These are phyloP conservation scores for Apantesis nais DNA, from an alignment of 2,888 invertebrate species.

Conservation along the genomic window DNA sequence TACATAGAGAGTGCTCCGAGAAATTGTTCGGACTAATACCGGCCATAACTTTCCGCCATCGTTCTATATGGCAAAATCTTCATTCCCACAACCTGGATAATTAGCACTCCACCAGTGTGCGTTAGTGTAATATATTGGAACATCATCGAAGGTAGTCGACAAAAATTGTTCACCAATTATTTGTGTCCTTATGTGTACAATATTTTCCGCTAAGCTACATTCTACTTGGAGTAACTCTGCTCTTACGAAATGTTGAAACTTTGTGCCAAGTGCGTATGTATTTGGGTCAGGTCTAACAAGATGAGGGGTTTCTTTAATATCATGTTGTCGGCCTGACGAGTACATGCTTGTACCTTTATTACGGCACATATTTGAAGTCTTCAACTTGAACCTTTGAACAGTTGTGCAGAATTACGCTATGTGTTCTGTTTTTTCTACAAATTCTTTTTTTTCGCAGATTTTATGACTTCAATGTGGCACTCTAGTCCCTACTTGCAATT, in stretches of 20 bases:
- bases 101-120: too few relatives aligned
- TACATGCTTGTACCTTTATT: conserved; percentile 25
- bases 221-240: conserved; percentile 30
- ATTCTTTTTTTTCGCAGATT: not conserved
- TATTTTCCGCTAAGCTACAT: conserved; percentile 22
- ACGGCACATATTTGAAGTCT: conserved; percentile 22
- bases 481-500: too few relatives aligned
- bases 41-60: too few relatives aligned
- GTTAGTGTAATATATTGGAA: not conserved
- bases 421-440: not conserved
- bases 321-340: conserved; percentile 35
- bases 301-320: conserved; percentile 44
- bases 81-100: too few relatives aligned
- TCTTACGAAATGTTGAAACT: conserved; percentile 42
- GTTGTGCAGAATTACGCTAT: conserved; percentile 14
- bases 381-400: conserved; percentile 15
- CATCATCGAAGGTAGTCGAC: not conserved
- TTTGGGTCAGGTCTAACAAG: conserved; percentile 35
- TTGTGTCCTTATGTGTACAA: conserved; percentile 27
- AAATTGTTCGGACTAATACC: too few relatives aligned
- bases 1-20: too few relatives aligned
- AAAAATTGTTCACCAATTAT: conserved; percentile 11
- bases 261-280: conserved; percentile 37
- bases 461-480: too few relatives aligned
- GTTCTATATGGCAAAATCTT: too few relatives aligned